Evolutionary conservation across 2,888 invertebrate species (phyloP).

Genomic region (Penaeus monodon): DNA sequence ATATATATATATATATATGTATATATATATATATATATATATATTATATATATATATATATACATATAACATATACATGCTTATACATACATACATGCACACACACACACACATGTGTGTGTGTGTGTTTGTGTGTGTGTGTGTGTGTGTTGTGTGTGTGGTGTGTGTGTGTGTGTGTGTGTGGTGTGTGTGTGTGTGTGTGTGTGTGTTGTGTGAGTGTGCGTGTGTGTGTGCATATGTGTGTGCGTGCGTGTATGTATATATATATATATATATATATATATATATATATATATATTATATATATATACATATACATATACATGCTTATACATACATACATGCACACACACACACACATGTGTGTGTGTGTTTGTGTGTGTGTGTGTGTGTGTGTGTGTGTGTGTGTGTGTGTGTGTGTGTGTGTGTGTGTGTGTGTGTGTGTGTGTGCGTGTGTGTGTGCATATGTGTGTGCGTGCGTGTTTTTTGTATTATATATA

Average conservation of each 20-base stretch:
- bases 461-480: neutral
- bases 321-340: neutral
- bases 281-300: slow-evolving; percentile 22
- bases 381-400: neutral
- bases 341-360: neutral
- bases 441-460: neutral
- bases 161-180: neutral
- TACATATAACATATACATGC: too few relatives aligned
- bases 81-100: too few relatives aligned
- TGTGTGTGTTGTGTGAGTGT: neutral
- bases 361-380: neutral
- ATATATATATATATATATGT: slow-evolving; percentile 39
- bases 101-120: too few relatives aligned
- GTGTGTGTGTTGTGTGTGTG: too few relatives aligned
- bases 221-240: neutral
- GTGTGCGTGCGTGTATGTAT: slow-evolving; percentile 26
- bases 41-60: neutral
- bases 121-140: too few relatives aligned
- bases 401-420: too few relatives aligned
- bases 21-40: slow-evolving; percentile 36
- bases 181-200: neutral
- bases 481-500: too few relatives aligned
- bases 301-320: neutral
- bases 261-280: slow-evolving; percentile 25
- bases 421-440: neutral